Conservation (phyloP, 2,113 vertebrate genomes). For the Menura novaehollandiae region DNA sequence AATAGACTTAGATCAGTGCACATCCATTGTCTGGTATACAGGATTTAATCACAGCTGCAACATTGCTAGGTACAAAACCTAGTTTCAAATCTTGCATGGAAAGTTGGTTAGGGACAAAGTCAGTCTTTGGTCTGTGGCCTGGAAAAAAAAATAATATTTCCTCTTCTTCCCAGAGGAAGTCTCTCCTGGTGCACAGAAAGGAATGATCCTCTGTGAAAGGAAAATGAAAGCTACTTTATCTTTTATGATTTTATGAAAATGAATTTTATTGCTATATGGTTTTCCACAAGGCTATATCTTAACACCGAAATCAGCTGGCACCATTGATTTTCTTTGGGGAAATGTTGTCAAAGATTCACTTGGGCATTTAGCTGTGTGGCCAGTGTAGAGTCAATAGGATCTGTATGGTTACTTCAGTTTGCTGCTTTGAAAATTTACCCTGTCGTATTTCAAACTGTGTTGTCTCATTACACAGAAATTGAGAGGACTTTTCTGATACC, state of each 20-base stretch:
- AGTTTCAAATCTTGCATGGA: background rate
- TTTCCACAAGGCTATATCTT: background rate
- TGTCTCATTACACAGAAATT: conserved; percentile 29
- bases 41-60: background rate
- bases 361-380: background rate
- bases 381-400: background rate
- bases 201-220: background rate
- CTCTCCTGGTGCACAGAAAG: background rate
- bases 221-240: background rate
- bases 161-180: background rate
- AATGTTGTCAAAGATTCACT: background rate
- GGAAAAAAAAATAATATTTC: background rate
- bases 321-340: background rate
- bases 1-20: background rate
- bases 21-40: background rate
- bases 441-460: background rate
- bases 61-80: background rate
- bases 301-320: background rate
- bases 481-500: conserved; percentile 31
- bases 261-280: background rate
- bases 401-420: background rate
- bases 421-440: background rate
- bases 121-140: background rate
- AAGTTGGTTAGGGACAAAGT: background rate
- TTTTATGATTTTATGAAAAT: background rate